A percentile compares a stretch with the other conserved stretches of the same genome.
phyloP scores from a whole-genome alignment of 2,888 invertebrate genomes.

The Calameuta idolon region DNA sequence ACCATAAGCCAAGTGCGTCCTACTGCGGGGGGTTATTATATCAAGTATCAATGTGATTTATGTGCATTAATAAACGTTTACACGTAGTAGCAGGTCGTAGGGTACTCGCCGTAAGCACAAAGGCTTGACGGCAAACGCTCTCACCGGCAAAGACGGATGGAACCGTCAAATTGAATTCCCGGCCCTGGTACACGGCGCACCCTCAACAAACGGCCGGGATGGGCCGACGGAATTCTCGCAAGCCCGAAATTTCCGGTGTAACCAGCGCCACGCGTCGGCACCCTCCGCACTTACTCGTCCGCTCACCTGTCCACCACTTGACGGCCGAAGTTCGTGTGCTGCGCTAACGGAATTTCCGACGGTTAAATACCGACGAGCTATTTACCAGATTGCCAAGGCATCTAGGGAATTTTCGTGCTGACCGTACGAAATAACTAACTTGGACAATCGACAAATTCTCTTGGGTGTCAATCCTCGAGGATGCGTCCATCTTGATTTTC shows the following conservation, averaged over 20 bases:
- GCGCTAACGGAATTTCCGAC: slow-evolving; percentile 1
- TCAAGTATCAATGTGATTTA: slow-evolving; percentile 53
- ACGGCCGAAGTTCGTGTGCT: neutral
- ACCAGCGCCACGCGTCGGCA: too few species aligned
- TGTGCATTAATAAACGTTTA: slow-evolving; percentile 57
- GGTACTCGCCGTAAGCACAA: slow-evolving; percentile 26
- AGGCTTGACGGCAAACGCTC: slow-evolving; percentile 19
- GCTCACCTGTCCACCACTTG: neutral
- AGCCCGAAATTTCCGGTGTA: neutral
- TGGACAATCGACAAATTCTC: too few species aligned
- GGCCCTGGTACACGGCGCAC: slow-evolving; percentile 6
- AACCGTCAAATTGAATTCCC: slow-evolving; percentile 61
- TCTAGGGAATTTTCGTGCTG: too few species aligned
- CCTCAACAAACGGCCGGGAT: neutral
- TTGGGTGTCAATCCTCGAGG: too few species aligned
- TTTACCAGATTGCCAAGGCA: too few species aligned
- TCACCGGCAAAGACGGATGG: slow-evolving; percentile 41
- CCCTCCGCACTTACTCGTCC: slow-evolving; percentile 1
- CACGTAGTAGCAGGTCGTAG: slow-evolving; percentile 28
- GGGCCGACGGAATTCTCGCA: slow-evolving; percentile 3
- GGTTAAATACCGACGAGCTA: neutral
- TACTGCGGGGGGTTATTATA: slow-evolving; percentile 38
- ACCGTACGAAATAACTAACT: too few species aligned
- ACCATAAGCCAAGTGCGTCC: neutral
- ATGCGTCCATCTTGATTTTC: too few species aligned